phyloP scores from a whole-genome alignment of 2,888 invertebrate species.

The Coronaproctus castanopsis region DNA sequence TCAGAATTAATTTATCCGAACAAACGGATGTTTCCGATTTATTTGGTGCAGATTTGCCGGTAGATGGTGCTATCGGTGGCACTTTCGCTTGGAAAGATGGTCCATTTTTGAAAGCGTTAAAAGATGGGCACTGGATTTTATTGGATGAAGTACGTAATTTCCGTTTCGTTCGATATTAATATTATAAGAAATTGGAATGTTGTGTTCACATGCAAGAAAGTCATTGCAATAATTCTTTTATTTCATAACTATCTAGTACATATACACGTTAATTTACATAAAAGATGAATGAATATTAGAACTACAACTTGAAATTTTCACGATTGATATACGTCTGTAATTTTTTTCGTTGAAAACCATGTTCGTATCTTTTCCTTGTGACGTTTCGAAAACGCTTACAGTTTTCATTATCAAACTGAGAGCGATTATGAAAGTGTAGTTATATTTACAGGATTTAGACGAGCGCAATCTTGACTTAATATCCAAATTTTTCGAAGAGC shows the following conservation, averaged over 20 bases:
- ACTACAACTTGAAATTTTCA: too few relatives aligned
- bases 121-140: constrained; percentile 85
- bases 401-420: too few relatives aligned
- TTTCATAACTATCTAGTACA: background rate
- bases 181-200: too few relatives aligned
- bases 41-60: constrained; percentile 92
- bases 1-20: constrained; percentile 91
- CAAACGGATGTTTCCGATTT: constrained; percentile 96
- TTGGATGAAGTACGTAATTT: constrained; percentile 53
- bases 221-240: background rate
- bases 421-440: too few relatives aligned
- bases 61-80: constrained; percentile 65
- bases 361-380: too few relatives aligned
- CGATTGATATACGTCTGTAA: too few relatives aligned
- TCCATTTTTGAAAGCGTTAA: constrained; percentile 77
- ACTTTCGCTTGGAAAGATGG: constrained; percentile 94
- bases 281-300: background rate
- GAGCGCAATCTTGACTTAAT: too few relatives aligned
- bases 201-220: background rate
- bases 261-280: constrained; percentile 4
- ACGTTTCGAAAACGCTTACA: too few relatives aligned
- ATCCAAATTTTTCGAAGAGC: too few relatives aligned
- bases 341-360: too few relatives aligned
- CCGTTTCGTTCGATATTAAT: background rate
- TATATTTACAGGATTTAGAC: too few relatives aligned